Base-by-base conservation (phyloP, 2,797 vertebrate species). In the Sardinella longiceps region DNA sequence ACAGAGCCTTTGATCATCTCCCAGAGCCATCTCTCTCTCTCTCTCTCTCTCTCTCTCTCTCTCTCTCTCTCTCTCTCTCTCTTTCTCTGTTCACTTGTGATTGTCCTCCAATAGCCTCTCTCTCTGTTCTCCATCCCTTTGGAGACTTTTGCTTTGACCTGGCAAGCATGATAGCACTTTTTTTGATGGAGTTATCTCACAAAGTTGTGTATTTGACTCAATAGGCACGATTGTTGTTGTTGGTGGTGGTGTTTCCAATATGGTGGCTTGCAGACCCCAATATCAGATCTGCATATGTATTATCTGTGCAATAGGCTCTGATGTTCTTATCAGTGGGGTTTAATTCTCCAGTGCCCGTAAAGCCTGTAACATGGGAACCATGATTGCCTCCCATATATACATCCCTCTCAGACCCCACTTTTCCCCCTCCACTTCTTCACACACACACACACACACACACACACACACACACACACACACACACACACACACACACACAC, bases 141-240 rank as follows among this genome's bases (percentile, higher is more conserved):
- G 25, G 9, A 70, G 28, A 70, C 63, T 33, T 33, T 33, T 33
- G 63, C 25, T 33, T 11, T 9, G 63, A 28, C 63, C 25, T 14
- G 63, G 12, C 60, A 45, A 18, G 48, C n/a, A 45, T 60, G 45
- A 45, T 43, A n/a, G 60, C 10, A 12, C 18, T n/a, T 58, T 58
- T 58, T 37, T 23, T 0, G 37, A 56, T n/a, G 63, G 63, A 7
- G 63, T 33, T 14, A 70, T 45, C 70, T 66, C 39, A 12, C 43
- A 11, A 14, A 50, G 82, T 46, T 33, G 25, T 83, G 82, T 37
- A 45, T 83, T 28, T 70, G 15, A 60, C 37, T 74, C 28, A 60
- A 83, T 83, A 83, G 70, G 82, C 63, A 12, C 63, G n/a, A 10
- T 2, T 30, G 1, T 28, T 25, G 28, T 66, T 66, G 9, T 25